Evolutionary conservation across 1,140 invertebrate genomes (phyloP).

Genomic region (Penaeus japonicus): DNA sequence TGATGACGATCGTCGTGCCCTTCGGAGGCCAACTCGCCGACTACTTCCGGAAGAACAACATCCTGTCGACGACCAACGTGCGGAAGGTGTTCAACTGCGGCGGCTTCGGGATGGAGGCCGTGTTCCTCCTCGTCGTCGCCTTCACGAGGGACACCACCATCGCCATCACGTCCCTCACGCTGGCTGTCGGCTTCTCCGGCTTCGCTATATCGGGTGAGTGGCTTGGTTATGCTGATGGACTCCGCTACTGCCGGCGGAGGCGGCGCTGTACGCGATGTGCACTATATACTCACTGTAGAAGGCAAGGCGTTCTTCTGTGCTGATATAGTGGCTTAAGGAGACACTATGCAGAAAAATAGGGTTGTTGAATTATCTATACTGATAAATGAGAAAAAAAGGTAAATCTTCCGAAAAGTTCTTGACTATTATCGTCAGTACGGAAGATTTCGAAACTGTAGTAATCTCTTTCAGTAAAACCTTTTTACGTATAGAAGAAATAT

Average conservation of each 20-base stretch:
- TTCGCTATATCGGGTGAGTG: constrained; percentile 94
- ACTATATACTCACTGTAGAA: too few species aligned
- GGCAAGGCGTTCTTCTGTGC: too few species aligned
- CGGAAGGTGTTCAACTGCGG: constrained; percentile 93
- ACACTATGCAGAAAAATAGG: too few species aligned
- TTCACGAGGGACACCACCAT: constrained; percentile 79
- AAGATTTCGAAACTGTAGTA: background rate
- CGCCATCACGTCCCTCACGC: constrained; percentile 87
- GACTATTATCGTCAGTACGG: too few species aligned
- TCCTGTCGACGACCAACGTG: constrained; percentile 94
- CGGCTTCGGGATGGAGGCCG: constrained; percentile 97
- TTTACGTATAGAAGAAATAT: background rate
- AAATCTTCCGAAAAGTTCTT: background rate
- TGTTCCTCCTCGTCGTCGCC: constrained; percentile 95
- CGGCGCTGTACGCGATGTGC: too few species aligned
- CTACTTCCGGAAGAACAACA: constrained; percentile 86
- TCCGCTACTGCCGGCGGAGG: too few species aligned
- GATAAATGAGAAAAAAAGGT: background rate
- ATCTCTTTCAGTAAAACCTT: background rate
- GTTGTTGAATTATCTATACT: background rate
- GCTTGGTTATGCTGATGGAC: background rate
- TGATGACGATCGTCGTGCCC: constrained; percentile 98
- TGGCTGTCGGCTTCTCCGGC: constrained; percentile 97
- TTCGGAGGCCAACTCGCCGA: constrained; percentile 96
- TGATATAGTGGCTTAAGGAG: too few species aligned